Conservation (phyloP, 2,113 vertebrate genomes). For the Uria aalge region DNA sequence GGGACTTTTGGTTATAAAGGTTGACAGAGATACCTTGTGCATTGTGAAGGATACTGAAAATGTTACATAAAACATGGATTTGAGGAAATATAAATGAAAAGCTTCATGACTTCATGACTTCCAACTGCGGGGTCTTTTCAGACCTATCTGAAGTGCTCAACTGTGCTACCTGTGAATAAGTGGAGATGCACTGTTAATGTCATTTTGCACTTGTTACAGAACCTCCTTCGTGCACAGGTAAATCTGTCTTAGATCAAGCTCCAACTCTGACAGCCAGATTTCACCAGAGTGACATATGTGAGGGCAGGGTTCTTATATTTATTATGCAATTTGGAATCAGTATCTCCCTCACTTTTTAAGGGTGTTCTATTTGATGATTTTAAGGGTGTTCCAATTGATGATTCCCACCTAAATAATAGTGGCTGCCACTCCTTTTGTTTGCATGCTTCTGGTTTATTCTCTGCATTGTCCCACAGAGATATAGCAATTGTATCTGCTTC, state of each 20-base stretch:
- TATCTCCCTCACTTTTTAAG: neutral
- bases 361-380: neutral
- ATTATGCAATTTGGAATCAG: neutral
- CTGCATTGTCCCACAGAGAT: neutral
- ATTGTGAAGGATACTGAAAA: neutral
- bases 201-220: neutral
- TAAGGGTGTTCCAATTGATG: neutral
- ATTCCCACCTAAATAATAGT: slow-evolving; percentile 27
- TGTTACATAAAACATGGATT: neutral
- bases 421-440: neutral
- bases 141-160: neutral
- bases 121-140: neutral
- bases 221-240: neutral
- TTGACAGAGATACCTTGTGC: neutral
- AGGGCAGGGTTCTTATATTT: neutral
- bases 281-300: neutral
- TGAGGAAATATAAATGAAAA: neutral
- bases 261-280: neutral
- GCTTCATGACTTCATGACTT: neutral
- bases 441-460: slow-evolving; percentile 7
- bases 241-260: neutral
- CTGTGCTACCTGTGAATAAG: neutral
- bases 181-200: neutral
- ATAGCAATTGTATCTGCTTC: neutral
- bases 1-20: neutral